phyloP scores from a whole-genome alignment of 2,888 invertebrate genomes.

The Augochlorella aurata region DNA sequence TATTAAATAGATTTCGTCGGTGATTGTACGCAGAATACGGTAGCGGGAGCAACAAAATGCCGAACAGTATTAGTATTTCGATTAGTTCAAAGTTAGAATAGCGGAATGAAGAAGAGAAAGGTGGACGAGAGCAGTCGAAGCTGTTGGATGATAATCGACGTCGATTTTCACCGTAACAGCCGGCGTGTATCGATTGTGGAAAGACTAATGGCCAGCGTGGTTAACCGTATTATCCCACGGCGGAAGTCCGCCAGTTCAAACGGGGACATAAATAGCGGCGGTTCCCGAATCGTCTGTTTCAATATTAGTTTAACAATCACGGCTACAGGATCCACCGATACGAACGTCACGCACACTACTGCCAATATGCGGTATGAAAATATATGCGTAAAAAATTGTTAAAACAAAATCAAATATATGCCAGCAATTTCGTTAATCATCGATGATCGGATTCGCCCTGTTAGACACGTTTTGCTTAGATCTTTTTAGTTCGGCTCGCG shows the following conservation, averaged over 20 bases:
- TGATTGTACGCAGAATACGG: neutral
- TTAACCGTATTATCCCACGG: constrained; percentile 72
- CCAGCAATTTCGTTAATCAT: neutral
- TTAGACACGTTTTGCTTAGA: neutral
- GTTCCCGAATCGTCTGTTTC: constrained; percentile 65
- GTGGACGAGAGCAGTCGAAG: constrained; percentile 49
- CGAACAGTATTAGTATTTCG: constrained; percentile 2
- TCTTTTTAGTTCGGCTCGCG: neutral
- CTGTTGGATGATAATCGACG: constrained; percentile 65
- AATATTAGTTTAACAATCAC: constrained; percentile 70
- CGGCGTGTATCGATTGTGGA: constrained; percentile 72
- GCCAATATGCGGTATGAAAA: constrained; percentile 11
- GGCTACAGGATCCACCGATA: constrained; percentile 35
- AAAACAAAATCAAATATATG: neutral
- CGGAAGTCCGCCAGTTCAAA: constrained; percentile 70
- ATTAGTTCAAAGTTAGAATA: constrained; percentile 27
- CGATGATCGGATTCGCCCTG: neutral
- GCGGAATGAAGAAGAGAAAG: constrained; percentile 40
- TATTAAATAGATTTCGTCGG: neutral
- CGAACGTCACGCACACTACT: constrained; percentile 7
- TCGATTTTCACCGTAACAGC: constrained; percentile 67
- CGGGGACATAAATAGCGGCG: constrained; percentile 69
- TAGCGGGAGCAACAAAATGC: neutral
- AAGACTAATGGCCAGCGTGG: constrained; percentile 72
- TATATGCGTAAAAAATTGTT: neutral